These are phyloP conservation scores for Caenorhabditis elegans DNA, from an alignment of 1,140 invertebrate species.

Conservation along the genomic window WBcel235 BX284606.5:5825001-5825500, in stretches of 20 bases:
- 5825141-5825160: neutral
- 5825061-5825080: slow-evolving; percentile 94
- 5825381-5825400: slow-evolving; percentile 41
- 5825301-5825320: neutral
- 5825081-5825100: slow-evolving; percentile 89
- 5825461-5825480: slow-evolving; percentile 37
- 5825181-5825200: slow-evolving; percentile 85
- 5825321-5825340: neutral
- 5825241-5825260: neutral
- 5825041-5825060: slow-evolving; percentile 95
- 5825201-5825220: slow-evolving; percentile 72
- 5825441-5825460: neutral
- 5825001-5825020: slow-evolving; percentile 91
- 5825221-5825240: neutral
- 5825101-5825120: slow-evolving; percentile 95
- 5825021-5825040: slow-evolving; percentile 99
- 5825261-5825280: slow-evolving; percentile 16
- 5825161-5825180: slow-evolving; percentile 72
- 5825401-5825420: slow-evolving; percentile 36
- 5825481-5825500: slow-evolving; percentile 3
- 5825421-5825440: neutral
- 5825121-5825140: slow-evolving; percentile 71
- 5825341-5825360: neutral
- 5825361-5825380: slow-evolving; percentile 1
- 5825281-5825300: neutral